Percentiles rank a stretch among this genome's conserved stretches.
phyloP scores from a whole-genome alignment of 1,140 invertebrate genomes.

The Heliconius himera region DNA sequence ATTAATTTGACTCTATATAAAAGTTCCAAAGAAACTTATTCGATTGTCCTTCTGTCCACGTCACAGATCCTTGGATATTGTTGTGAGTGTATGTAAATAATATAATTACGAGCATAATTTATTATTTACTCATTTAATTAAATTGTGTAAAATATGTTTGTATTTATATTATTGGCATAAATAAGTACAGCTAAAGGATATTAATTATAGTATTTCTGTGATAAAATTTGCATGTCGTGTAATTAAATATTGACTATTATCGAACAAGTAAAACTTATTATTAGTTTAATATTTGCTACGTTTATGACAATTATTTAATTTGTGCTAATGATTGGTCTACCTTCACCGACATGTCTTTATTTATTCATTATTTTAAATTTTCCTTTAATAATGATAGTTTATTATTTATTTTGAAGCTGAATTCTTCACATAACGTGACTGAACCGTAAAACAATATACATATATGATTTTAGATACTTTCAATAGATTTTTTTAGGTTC shows the following conservation, averaged over 20 bases:
- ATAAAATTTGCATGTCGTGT: not conserved
- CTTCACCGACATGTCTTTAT: not conserved
- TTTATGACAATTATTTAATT: not conserved
- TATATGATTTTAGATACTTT: no score
- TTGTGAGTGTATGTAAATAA: no score
- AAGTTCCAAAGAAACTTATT: no score
- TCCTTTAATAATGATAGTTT: not conserved
- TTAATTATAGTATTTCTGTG: conserved; percentile 5
- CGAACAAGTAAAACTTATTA: not conserved
- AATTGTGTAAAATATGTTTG: not conserved
- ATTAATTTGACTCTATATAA: no score
- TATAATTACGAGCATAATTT: not conserved
- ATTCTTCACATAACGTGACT: no score
- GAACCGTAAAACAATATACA: no score
- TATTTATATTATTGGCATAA: not conserved
- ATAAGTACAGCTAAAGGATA: not conserved
- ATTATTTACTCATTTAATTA: not conserved
- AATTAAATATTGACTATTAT: not conserved
- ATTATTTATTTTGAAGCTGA: no score
- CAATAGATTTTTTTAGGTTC: no score
- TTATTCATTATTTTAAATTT: not conserved
- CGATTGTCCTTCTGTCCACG: no score
- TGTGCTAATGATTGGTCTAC: not conserved
- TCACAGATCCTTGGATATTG: no score
- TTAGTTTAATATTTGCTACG: not conserved